Base-by-base conservation (phyloP, 1,140 invertebrate species). In the Campoletis sonorensis region DNA sequence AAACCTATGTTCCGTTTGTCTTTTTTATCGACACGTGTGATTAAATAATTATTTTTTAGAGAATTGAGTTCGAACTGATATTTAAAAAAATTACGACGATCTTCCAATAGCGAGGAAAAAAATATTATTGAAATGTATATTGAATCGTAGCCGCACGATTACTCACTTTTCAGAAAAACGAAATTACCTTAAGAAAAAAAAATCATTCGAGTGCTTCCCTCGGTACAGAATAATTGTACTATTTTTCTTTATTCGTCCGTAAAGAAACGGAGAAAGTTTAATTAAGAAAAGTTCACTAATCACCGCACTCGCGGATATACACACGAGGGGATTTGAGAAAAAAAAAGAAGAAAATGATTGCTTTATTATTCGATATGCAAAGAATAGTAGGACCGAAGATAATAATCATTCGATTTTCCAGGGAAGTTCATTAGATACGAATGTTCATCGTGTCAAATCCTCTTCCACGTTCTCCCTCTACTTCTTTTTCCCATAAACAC, bases 401-500 rank as follows among this genome's bases (percentile, higher is more conserved):
- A n/a, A 75, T 58, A 30, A 75, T 75, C 49, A n/a, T 49, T 54
- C 16, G 26, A 23, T 75, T 30, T 58, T 40, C 15, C 13, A 26
- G 15, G 1, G 15, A 40, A 75, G 58, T 49, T 49, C 49, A 18
- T 75, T 26, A 26, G 21, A 49, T 18, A 13, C 26, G 49, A 49
- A 75, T 49, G 30, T 49, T 54, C 27, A 23, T 58, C 26, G 72
- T 21, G 58, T 75, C 45, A 10, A 45, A 45, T 75, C 54, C 21
- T 54, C 23, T 30, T 23, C 13, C 10, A n/a, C 23, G 8, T 10
- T 4, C 11, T 23, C 61, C 23, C 61, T 13, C 11, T 27, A 8
- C 58, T 64, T 75, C 13, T 58, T 73, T 18, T 72, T 49, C 45
- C 40, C 18, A 37, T 71, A 37, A 71, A 37, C 70, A 64, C 61